Base-by-base conservation (phyloP, 2,113 vertebrate genomes). In the Gallinago jamesoni region DNA sequence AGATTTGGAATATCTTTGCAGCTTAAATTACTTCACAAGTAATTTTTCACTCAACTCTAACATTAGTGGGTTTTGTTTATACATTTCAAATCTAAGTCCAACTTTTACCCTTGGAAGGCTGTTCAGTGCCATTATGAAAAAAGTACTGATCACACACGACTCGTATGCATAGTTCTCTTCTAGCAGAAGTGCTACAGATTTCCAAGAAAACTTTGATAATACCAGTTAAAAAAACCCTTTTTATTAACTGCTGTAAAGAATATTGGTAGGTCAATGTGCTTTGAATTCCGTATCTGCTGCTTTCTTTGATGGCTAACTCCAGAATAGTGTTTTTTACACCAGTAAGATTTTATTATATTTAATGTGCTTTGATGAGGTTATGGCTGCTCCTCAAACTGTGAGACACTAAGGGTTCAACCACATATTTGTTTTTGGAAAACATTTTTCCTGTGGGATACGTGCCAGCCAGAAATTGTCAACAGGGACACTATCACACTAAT, bases 141-240 rank as follows among this genome's bases (percentile, higher is more conserved):
- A 43, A 12, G 21, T 89, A 27, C 50, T 35, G 21, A 52, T 67
- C 56, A 37, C n/a, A 50, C 15, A 48, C 0, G 0, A 56, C 20
- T 67, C 23, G 19, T 55, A 27, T 53, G 10, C 7, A 27, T 20
- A 20, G 27, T 43, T 67, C 4, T 62, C 5, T 57, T 79, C 30
- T 67, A 21, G 4, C 66, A 57, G 39, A 70, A 78, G 20, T 63
- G 48, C 9, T 77, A 35, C 48, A 64, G 50, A 50, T 63, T 90
- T 75, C 24, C 22, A 75, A 89, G 18, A 84, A 92, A 78, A 74
- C 24, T 33, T 79, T 63, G 41, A 62, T 24, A 63, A 33, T 11
- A 30, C 5, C 1, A n/a, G 67, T 60, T 20, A 2, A 24, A 84
- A 60, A 57, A 70, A 41, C 7, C 1, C 8, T 13, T 72, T 75